A percentile compares a stretch with the other conserved stretches of the same genome.
phyloP scores from a whole-genome alignment of 2,113 vertebrate genomes.

The Cebidichthys violaceus region DNA sequence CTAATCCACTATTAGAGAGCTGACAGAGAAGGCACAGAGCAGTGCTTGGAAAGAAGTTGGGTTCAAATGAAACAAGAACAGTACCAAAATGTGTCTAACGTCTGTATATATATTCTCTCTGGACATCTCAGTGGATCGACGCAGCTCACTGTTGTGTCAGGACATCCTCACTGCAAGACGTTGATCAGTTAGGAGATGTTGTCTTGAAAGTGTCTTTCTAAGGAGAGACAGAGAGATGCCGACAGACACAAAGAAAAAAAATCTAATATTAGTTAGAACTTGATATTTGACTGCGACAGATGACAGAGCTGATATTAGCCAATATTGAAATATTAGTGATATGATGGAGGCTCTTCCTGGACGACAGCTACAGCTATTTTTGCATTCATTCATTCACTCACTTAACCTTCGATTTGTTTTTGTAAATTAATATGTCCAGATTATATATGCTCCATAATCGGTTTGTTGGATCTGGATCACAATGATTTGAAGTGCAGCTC shows the following conservation, averaged over 20 bases:
- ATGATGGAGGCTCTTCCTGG: not conserved
- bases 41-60: not conserved
- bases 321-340: not conserved
- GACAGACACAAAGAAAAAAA: not conserved
- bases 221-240: not conserved
- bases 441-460: too few species aligned
- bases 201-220: not conserved
- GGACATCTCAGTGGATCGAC: constrained; percentile 2
- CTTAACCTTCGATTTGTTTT: not conserved
- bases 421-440: not conserved
- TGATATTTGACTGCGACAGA: constrained; percentile 15
- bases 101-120: not conserved
- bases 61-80: constrained; percentile 11
- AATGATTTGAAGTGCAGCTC: not conserved
- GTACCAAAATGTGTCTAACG: not conserved
- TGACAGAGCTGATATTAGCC: not conserved
- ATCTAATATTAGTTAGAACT: not conserved
- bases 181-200: constrained; percentile 2
- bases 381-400: not conserved
- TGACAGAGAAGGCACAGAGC: constrained; percentile 15
- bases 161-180: not conserved
- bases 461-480: not conserved
- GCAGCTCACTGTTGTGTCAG: not conserved
- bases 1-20: constrained; percentile 51
- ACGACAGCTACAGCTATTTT: not conserved